These are phyloP conservation scores for Lytechinus pictus DNA, from an alignment of 35 echinoderm and acorn worm genomes.

Conservation along the genomic window DNA sequence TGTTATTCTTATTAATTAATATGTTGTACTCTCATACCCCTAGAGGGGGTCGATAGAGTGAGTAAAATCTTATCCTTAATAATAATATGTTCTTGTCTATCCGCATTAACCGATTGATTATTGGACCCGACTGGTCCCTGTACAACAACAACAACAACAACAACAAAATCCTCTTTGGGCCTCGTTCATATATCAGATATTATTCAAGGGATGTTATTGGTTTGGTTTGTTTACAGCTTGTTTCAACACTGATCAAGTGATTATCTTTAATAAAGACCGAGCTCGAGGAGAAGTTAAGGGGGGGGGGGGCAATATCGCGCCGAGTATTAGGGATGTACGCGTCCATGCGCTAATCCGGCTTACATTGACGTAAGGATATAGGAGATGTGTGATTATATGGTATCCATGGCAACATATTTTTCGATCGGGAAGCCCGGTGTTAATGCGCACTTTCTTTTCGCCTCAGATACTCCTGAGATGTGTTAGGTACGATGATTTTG, in stretches of 20 bases:
- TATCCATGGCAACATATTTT: background rate
- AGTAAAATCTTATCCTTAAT: no score
- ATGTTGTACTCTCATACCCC: no score
- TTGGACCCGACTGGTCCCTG: no score
- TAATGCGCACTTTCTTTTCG: background rate
- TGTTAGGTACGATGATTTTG: background rate
- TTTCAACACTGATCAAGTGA: no score
- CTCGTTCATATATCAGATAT: background rate
- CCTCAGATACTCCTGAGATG: background rate
- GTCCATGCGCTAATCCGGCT: background rate
- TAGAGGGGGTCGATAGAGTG: no score
- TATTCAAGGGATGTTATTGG: background rate
- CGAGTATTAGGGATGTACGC: background rate
- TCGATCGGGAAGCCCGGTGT: background rate
- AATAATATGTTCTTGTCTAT: no score
- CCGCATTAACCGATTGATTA: no score
- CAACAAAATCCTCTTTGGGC: no score
- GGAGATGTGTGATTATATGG: background rate
- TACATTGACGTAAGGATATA: background rate
- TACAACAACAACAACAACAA: no score
- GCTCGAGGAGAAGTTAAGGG: background rate
- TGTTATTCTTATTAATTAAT: no score
- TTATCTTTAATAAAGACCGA: no score
- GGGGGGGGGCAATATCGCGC: background rate
- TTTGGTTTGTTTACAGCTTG: background rate